These are phyloP conservation scores for Blennius ocellaris DNA, from an alignment of 2,113 vertebrate genomes.

Conservation along the genomic window DNA sequence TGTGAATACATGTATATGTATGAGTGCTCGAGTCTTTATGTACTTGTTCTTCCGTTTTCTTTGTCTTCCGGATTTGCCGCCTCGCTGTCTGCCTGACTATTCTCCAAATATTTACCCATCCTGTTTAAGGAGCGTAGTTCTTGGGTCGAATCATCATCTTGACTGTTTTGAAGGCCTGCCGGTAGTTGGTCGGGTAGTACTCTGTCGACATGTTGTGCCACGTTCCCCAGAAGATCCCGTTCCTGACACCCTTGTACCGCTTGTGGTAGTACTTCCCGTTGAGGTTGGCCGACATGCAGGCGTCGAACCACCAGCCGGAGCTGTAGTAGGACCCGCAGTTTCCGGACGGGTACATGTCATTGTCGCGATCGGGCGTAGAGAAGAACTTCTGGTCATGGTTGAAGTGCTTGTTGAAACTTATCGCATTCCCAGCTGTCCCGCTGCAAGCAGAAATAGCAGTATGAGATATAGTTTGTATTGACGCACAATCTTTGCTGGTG, in stretches of 20 bases:
- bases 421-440: slow-evolving; percentile 93
- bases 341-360: slow-evolving; percentile 91
- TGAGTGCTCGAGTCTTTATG: slow-evolving; percentile 28
- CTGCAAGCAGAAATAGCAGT: slow-evolving; percentile 60
- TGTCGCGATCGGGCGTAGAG: slow-evolving; percentile 93
- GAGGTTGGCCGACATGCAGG: slow-evolving; percentile 96
- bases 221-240: slow-evolving; percentile 97
- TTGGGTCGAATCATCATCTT: slow-evolving; percentile 98
- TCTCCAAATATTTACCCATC: slow-evolving; percentile 19
- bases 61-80: slow-evolving; percentile 12
- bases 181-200: slow-evolving; percentile 85
- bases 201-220: slow-evolving; percentile 88
- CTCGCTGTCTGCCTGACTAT: slow-evolving; percentile 1
- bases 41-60: slow-evolving; percentile 39
- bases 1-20: too few relatives aligned
- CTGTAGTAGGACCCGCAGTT: slow-evolving; percentile 95
- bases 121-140: slow-evolving; percentile 85
- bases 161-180: slow-evolving; percentile 90
- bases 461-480: slow-evolving; percentile 2
- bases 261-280: slow-evolving; percentile 97
- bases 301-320: slow-evolving; percentile 98
- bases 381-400: slow-evolving; percentile 97
- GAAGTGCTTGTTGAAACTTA: slow-evolving; percentile 89
- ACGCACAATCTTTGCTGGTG: too few relatives aligned
- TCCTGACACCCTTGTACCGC: slow-evolving; percentile 92